A percentile compares a stretch with the other conserved stretches of the same genome.
Conservation (phyloP, 2,888 invertebrate species). For the Drosophila mimetica region DNA sequence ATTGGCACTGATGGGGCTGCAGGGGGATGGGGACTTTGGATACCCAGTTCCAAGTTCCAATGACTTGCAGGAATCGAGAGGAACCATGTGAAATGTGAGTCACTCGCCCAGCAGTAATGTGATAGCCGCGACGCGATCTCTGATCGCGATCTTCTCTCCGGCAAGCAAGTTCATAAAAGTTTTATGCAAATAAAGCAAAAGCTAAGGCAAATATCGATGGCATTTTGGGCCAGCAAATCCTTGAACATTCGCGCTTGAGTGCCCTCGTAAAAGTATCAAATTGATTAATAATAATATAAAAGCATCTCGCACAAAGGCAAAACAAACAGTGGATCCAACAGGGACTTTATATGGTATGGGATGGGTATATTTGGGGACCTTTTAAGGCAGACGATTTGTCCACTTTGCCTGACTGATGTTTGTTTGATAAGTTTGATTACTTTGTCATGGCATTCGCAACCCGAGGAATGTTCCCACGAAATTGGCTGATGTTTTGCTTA, state of each 20-base stretch:
- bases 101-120: slow-evolving; percentile 68
- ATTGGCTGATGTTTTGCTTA: slow-evolving; percentile 58
- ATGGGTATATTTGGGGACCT: slow-evolving; percentile 4
- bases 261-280: slow-evolving; percentile 79
- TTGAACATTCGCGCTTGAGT: slow-evolving; percentile 75
- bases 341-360: slow-evolving; percentile 1
- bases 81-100: slow-evolving; percentile 75
- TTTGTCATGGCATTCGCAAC: slow-evolving; percentile 50
- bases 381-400: slow-evolving; percentile 57
- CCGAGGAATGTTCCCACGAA: slow-evolving; percentile 68
- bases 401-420: slow-evolving; percentile 74
- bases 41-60: slow-evolving; percentile 22
- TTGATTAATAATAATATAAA: slow-evolving; percentile 79
- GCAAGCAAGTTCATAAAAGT: slow-evolving; percentile 67
- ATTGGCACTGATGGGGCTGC: slow-evolving; percentile 70
- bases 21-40: background rate
- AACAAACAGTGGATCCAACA: slow-evolving; percentile 49
- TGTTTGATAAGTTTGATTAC: slow-evolving; percentile 77
- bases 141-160: slow-evolving; percentile 38
- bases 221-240: slow-evolving; percentile 62
- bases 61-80: slow-evolving; percentile 73
- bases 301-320: slow-evolving; percentile 57
- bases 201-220: slow-evolving; percentile 39
- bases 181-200: slow-evolving; percentile 70
- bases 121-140: slow-evolving; percentile 66